Evolutionary conservation across 1,140 invertebrate species (phyloP).

Genomic region (Trigoniulus corallinus): DNA sequence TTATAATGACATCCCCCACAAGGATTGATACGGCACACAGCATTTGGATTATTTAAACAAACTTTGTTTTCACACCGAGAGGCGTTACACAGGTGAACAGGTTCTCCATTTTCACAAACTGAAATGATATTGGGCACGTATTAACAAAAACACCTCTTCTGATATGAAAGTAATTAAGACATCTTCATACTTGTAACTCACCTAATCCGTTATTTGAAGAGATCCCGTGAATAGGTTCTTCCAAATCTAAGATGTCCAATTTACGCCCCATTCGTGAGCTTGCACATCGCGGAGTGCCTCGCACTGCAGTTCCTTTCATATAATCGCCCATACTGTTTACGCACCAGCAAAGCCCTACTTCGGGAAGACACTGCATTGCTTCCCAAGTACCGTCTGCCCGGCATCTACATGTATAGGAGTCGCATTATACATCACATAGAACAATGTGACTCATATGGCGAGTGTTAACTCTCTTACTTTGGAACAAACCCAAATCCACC

Average conservation of each 20-base stretch:
- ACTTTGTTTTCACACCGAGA: conserved; percentile 22
- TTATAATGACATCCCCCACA: conserved; percentile 25
- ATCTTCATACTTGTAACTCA: too few relatives aligned
- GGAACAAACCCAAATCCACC: conserved; percentile 8
- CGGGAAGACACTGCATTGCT: conserved; percentile 58
- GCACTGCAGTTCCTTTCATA: conserved; percentile 52
- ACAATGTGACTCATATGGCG: background rate
- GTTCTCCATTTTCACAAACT: conserved; percentile 22
- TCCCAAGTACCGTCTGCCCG: conserved; percentile 56
- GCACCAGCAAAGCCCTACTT: conserved; percentile 68
- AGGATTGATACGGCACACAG: conserved; percentile 24
- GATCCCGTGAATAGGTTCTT: too few relatives aligned
- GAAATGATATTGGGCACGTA: too few relatives aligned
- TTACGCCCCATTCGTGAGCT: background rate
- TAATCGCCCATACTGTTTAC: conserved; percentile 60
- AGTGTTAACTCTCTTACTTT: conserved; percentile 4
- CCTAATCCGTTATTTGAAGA: too few relatives aligned
- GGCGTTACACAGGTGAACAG: conserved; percentile 24
- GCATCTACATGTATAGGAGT: conserved; percentile 37
- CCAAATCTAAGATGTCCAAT: too few relatives aligned
- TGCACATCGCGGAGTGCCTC: conserved; percentile 27
- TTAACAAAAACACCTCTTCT: too few relatives aligned
- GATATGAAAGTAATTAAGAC: too few relatives aligned
- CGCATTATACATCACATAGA: too few relatives aligned
- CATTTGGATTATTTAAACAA: conserved; percentile 24